Base-by-base conservation (phyloP, 1,140 invertebrate species). In the Phocides pigmalion region DNA sequence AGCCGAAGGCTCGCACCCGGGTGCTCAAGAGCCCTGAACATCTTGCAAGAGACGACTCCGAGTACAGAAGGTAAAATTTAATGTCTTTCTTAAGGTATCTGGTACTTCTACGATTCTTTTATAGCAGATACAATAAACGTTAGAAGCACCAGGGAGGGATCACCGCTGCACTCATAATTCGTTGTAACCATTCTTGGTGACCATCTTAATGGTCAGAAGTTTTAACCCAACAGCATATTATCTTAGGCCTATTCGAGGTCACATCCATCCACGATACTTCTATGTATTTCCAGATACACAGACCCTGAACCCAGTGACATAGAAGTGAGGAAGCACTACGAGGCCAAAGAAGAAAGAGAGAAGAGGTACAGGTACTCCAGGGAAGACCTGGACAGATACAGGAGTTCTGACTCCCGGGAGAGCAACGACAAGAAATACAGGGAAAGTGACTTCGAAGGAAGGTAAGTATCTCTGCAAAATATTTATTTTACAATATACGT, bases 21-120 rank as follows among this genome's bases (percentile, higher is more conserved):
- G 88, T 90, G 64, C 88, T 90, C 85, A 88, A 90, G 88, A 90
- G 88, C 71, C 93, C 93, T 80, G 92, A 93, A 89, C 92, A 90
- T 86, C 84, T 93, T 86, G 85, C 90, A 61, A 82, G 82, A 72
- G 83, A 93, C 63, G 93, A 93, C 76, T 91, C 89, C 53, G 93
- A 93, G 54, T 93, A 93, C 71, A 91, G 82, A 82, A 92, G 92
- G 76, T 84, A 79, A 16, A 35, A 28, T 28, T 28, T 58, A 3
- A 35, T n/a, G n/a, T n/a, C n/a, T n/a, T n/a, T n/a, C n/a, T n/a
- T n/a, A n/a, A n/a, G n/a, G n/a, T n/a, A n/a, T n/a, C n/a, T n/a
- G n/a, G n/a, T n/a, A n/a, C n/a, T n/a, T n/a, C n/a, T n/a, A n/a
- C n/a, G n/a, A n/a, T n/a, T n/a, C n/a, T n/a, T n/a, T n/a, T n/a